A percentile compares a stretch with the other conserved stretches of the same genome.
Conservation (phyloP, 2,888 invertebrate species). For the Elaeidobius kamerunicus region DNA sequence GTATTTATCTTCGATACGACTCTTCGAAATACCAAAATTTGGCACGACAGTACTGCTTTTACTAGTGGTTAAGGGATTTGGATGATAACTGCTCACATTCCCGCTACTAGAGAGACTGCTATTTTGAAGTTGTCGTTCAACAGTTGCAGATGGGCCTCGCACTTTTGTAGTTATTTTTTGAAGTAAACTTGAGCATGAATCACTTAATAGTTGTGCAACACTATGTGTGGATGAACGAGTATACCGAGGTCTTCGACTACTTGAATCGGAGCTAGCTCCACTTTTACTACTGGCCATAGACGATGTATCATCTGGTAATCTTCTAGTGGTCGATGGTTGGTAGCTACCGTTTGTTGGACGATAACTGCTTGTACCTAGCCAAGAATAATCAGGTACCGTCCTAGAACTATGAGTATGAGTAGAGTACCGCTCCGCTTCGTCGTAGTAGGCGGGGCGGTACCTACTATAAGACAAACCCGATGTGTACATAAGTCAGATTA, state of each 20-base stretch:
- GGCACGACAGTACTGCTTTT: conserved; percentile 40
- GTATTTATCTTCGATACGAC: conserved; percentile 74
- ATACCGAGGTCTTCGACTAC: conserved; percentile 60
- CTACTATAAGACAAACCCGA: conserved; percentile 44
- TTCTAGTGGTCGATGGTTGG: conserved; percentile 20
- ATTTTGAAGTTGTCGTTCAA: conserved; percentile 44
- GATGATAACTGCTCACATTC: conserved; percentile 14
- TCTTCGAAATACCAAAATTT: conserved; percentile 52
- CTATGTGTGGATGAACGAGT: conserved; percentile 76
- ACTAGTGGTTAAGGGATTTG: conserved; percentile 39
- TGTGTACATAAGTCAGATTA: conserved; percentile 39
- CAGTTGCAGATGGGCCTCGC: conserved; percentile 67
- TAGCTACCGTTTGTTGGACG: conserved; percentile 19
- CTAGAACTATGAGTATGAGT: conserved; percentile 21
- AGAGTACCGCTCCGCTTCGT: conserved; percentile 35
- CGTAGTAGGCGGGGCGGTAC: conserved; percentile 44
- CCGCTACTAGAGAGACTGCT: conserved; percentile 8
- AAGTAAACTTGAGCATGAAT: conserved; percentile 82
- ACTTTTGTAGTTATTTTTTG: conserved; percentile 72
- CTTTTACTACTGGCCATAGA: conserved; percentile 33
- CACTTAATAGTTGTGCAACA: conserved; percentile 81
- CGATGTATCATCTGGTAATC: conserved; percentile 34
- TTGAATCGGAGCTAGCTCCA: conserved; percentile 38
- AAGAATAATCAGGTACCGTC: conserved; percentile 27
- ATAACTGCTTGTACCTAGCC: conserved; percentile 28